A percentile compares a stretch with the other conserved stretches of the same genome.
Conservation (phyloP, 2,113 vertebrate species). For the Recurvirostra avosetta region DNA sequence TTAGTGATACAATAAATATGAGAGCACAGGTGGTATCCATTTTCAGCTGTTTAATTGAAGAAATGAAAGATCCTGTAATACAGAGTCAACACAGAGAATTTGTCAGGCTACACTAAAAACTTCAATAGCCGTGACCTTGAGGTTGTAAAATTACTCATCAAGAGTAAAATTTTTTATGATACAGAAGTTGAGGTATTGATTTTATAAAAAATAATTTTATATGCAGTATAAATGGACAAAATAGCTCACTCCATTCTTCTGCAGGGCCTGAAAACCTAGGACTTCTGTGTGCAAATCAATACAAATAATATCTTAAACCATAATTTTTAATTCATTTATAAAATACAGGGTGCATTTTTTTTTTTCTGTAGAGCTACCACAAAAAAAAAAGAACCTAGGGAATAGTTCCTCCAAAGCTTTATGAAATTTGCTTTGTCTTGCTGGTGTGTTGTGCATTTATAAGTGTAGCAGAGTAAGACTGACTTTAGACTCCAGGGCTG, state of each 20-base stretch:
- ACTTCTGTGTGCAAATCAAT: background rate
- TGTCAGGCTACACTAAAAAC: conserved; percentile 42
- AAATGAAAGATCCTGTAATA: conserved; percentile 67
- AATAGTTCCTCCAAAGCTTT: background rate
- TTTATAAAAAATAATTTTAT: conserved; percentile 34
- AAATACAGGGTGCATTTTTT: background rate
- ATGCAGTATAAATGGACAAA: background rate
- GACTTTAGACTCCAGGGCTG: background rate
- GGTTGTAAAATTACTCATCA: conserved; percentile 54
- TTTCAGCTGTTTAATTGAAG: conserved; percentile 67
- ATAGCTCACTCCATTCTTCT: background rate
- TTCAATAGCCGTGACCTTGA: conserved; percentile 34
- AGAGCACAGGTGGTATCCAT: conserved; percentile 63
- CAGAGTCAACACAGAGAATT: conserved; percentile 45
- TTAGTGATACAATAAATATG: conserved; percentile 58
- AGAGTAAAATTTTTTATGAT: conserved; percentile 32
- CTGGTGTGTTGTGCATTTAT: background rate
- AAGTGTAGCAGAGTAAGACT: background rate
- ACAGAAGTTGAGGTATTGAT: conserved; percentile 46
- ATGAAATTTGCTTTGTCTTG: background rate
- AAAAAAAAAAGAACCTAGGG: background rate
- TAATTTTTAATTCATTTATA: conserved; percentile 7
- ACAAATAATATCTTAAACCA: background rate
- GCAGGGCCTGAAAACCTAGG: background rate
- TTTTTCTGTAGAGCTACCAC: background rate